These are phyloP conservation scores for Argyresthia albistria DNA, from an alignment of 2,888 invertebrate species.

Conservation along the genomic window DNA sequence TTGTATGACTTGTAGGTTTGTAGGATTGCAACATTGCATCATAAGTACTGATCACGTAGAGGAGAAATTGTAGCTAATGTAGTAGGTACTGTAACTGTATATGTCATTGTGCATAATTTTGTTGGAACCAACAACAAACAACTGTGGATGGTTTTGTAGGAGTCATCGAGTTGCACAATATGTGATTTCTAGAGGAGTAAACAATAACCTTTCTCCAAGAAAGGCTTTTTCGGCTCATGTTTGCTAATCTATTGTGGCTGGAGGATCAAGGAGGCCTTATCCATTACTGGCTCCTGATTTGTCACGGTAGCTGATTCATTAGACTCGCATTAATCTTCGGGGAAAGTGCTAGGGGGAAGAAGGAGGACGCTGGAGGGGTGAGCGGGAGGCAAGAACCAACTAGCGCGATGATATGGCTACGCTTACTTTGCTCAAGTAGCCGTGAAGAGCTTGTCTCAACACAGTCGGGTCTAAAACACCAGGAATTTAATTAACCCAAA, in stretches of 20 bases:
- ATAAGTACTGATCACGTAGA: too few species aligned
- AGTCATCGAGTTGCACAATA: too few species aligned
- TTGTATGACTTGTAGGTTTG: too few species aligned
- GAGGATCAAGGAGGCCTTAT: conserved; percentile 42
- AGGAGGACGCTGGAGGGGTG: conserved; percentile 16
- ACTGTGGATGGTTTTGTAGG: too few species aligned
- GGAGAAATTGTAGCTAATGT: too few species aligned
- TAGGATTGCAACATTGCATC: too few species aligned
- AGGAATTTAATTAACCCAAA: conserved; percentile 62
- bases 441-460: conserved; percentile 38
- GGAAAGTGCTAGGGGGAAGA: conserved; percentile 19
- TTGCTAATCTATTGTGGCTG: conserved; percentile 42
- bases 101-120: too few species aligned
- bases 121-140: too few species aligned
- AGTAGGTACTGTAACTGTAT: too few species aligned
- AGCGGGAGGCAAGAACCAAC: conserved; percentile 23
- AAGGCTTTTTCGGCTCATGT: conserved; percentile 6
- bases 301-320: conserved; percentile 64
- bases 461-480: conserved; percentile 36
- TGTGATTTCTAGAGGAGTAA: not conserved
- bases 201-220: not conserved
- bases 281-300: conserved; percentile 57
- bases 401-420: conserved; percentile 46
- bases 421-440: conserved; percentile 48
- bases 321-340: conserved; percentile 52